Conservation (phyloP, 2,797 vertebrate genomes). For the Dromococcyx pavoninus region DNA sequence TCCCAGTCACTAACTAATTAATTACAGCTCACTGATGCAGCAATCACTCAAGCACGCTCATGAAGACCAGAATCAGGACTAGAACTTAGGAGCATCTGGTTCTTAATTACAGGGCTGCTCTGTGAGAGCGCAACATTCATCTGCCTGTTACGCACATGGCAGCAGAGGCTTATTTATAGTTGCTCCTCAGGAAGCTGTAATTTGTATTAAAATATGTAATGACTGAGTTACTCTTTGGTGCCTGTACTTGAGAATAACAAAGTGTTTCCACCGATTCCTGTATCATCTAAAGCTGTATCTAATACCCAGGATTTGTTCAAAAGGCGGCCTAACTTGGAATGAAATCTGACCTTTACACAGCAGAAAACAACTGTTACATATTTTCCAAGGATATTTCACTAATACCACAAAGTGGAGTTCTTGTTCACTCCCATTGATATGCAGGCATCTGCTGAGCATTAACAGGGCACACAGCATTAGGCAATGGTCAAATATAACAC, state of each 20-base stretch:
- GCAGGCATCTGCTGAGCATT: background rate
- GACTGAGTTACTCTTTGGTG: conserved; percentile 13
- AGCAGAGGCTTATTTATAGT: conserved; percentile 32
- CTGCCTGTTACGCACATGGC: background rate
- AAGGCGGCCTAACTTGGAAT: background rate
- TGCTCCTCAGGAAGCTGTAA: conserved; percentile 38
- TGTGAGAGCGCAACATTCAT: background rate
- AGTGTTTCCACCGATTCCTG: background rate
- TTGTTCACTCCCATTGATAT: background rate
- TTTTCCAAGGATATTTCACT: background rate
- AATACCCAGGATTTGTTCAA: conserved; percentile 1
- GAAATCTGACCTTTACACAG: background rate
- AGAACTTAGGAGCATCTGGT: conserved; percentile 1
- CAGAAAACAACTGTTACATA: background rate
- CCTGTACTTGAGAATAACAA: background rate
- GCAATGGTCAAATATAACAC: background rate
- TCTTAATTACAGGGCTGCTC: background rate
- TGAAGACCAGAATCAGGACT: background rate
- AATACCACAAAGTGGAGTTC: background rate
- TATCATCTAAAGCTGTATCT: background rate
- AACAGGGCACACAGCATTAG: background rate
- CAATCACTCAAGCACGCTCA: background rate
- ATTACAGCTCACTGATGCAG: conserved; percentile 2
- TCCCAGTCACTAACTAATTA: conserved; percentile 12
- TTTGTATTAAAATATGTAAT: conserved; percentile 51